Evolutionary conservation across 2,797 vertebrate species (phyloP).

Genomic region (Tangara arthus): DNA sequence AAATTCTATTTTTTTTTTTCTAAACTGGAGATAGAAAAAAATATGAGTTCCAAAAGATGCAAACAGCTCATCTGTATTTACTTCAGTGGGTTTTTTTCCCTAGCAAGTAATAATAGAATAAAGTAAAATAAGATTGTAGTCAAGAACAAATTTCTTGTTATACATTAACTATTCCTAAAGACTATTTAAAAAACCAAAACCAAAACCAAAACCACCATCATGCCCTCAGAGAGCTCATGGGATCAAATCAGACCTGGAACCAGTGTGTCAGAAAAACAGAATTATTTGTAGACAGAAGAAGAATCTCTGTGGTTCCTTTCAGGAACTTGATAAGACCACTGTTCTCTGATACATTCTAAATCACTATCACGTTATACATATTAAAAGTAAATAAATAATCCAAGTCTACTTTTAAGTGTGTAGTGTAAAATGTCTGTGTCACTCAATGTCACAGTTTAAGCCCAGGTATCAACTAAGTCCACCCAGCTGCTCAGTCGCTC

Average conservation of each 20-base stretch:
- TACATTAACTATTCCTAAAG: neutral
- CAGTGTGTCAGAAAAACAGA: neutral
- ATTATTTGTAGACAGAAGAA: neutral
- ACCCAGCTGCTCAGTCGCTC: too few species aligned
- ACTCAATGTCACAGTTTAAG: neutral
- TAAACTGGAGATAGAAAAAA: neutral
- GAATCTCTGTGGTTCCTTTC: neutral
- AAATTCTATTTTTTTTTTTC: neutral
- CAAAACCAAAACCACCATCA: neutral
- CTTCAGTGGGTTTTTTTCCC: neutral
- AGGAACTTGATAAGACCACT: neutral
- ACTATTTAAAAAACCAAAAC: neutral
- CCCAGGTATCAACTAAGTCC: neutral
- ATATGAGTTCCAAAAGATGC: neutral
- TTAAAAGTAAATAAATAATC: neutral
- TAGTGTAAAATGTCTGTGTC: neutral
- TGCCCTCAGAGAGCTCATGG: neutral
- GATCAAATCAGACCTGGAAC: neutral
- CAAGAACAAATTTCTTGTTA: neutral
- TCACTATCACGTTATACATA: rapidly evolving
- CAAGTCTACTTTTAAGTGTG: neutral
- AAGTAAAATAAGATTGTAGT: neutral
- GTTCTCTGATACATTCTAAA: neutral
- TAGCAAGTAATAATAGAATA: neutral
- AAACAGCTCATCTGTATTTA: neutral